Evolutionary conservation across 2,113 vertebrate genomes (phyloP).

Genomic region (Hyperopisus bebe): DNA sequence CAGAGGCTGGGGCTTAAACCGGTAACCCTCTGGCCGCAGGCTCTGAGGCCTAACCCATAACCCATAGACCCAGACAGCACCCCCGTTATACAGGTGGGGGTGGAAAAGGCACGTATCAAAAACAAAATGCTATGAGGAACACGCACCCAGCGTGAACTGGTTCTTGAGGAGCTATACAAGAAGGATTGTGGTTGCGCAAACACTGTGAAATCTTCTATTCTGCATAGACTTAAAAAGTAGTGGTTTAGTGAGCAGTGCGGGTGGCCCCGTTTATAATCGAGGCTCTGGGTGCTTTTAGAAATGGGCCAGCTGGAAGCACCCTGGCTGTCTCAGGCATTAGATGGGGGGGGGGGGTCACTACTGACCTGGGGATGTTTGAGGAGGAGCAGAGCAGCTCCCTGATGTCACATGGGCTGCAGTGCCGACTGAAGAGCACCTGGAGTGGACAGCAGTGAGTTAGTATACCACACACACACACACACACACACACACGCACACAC

Average conservation of each 20-base stretch:
- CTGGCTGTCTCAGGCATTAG: neutral
- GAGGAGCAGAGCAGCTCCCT: conserved; percentile 68
- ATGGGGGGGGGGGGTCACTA: neutral
- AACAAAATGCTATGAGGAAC: neutral
- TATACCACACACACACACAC: neutral
- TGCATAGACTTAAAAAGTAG: neutral
- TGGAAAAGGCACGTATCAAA: no score
- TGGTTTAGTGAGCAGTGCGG: neutral
- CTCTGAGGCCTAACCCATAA: neutral
- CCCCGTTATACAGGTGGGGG: no score
- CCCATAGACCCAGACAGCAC: neutral
- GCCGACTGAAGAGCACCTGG: conserved; percentile 65
- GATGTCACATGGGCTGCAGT: conserved; percentile 69
- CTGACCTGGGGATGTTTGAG: conserved; percentile 64
- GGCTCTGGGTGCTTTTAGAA: neutral
- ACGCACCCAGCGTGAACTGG: neutral
- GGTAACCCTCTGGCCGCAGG: neutral
- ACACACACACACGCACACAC: neutral
- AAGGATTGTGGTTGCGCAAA: neutral
- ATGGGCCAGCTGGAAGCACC: neutral
- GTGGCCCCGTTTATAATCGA: neutral
- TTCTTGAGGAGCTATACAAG: neutral
- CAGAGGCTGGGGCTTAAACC: neutral
- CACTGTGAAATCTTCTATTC: neutral
- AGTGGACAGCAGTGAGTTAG: neutral